Evolutionary conservation across 2,888 invertebrate species (phyloP), one percentile per base, ranked within the genome.

Genomic region (Spisula subtruncata): DNA sequence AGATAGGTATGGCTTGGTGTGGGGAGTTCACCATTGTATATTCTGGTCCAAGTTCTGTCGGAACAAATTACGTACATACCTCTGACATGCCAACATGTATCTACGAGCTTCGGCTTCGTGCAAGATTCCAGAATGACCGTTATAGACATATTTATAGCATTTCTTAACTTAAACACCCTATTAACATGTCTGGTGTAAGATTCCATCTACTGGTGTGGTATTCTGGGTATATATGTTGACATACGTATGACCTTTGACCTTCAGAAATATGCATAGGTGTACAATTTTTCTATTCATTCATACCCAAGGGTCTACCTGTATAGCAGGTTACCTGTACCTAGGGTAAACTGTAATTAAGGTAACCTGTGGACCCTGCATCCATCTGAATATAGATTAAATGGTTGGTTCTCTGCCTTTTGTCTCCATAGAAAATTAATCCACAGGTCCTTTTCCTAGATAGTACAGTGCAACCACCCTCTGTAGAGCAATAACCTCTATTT

Each of bases 141-240:
- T 75, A 29, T 75, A 75, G 75, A 75, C 75, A 75, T 75, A 5
- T 75, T 75, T 75, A 75, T 75, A 75, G 75, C 75, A 75, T 32
- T 75, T 75, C 32, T 75, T 75, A 75, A 32, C 35, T 32, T 75
- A 75, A 75, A 75, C 75, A 75, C 32, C 32, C 25, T 32, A 75
- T 75, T 75, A 75, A 75, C 32, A 32, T 75, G 75, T 75, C 75
- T 32, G 35, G 10, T 35, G 14, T 14, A 32, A 75, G 75, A 75
- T 75, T 75, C 75, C 35, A 75, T 75, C 75, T 32, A 35, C 29
- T 35, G 16, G 75, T 75, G 35, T 75, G 75, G 75, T 32, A 75
- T 75, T 35, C 16, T 75, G 75, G 32, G 75, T 75, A 75, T 35
- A 75, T 75, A 10, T 35, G 35, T 75, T 75, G 75, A 75, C 75